These are phyloP conservation scores for Gibbula magus DNA, from an alignment of 2,888 invertebrate species.

Conservation along the genomic window DNA sequence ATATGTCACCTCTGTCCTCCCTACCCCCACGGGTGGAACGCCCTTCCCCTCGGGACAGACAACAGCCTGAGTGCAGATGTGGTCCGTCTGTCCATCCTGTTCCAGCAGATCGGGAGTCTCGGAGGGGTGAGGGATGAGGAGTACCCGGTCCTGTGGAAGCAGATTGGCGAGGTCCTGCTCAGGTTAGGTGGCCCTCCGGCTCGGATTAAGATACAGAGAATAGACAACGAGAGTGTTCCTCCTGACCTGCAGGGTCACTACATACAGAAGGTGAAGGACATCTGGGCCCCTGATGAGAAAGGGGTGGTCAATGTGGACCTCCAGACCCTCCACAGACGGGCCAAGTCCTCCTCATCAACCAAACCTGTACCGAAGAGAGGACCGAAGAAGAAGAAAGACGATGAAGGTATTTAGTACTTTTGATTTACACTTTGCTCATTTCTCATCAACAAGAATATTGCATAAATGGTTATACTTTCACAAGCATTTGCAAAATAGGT, in stretches of 20 bases:
- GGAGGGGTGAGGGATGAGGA: constrained; percentile 38
- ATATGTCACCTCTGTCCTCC: constrained; percentile 69
- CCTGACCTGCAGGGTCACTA: constrained; percentile 56
- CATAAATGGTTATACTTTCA: too few relatives aligned
- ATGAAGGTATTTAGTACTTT: not conserved
- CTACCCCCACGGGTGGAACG: constrained; percentile 70
- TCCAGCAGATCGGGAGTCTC: constrained; percentile 44
- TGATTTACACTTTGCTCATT: too few relatives aligned
- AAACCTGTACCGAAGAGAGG: not conserved
- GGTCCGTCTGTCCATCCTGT: constrained; percentile 58
- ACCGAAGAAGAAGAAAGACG: not conserved
- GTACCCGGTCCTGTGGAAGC: constrained; percentile 43
- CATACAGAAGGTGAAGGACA: constrained; percentile 43
- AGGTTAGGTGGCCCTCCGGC: constrained; percentile 60
- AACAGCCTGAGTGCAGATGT: constrained; percentile 67
- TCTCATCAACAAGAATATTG: too few relatives aligned
- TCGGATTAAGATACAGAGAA: constrained; percentile 54
- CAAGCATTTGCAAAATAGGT: too few relatives aligned
- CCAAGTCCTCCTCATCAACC: not conserved
- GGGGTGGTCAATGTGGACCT: not conserved
- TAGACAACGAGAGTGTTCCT: constrained; percentile 57
- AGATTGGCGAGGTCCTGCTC: constrained; percentile 56
- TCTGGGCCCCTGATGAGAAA: constrained; percentile 39
- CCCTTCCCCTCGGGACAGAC: constrained; percentile 59
- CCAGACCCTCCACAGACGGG: not conserved